phyloP scores from a whole-genome alignment of 2,113 vertebrate species.

The Kryptolebias marmoratus region DNA sequence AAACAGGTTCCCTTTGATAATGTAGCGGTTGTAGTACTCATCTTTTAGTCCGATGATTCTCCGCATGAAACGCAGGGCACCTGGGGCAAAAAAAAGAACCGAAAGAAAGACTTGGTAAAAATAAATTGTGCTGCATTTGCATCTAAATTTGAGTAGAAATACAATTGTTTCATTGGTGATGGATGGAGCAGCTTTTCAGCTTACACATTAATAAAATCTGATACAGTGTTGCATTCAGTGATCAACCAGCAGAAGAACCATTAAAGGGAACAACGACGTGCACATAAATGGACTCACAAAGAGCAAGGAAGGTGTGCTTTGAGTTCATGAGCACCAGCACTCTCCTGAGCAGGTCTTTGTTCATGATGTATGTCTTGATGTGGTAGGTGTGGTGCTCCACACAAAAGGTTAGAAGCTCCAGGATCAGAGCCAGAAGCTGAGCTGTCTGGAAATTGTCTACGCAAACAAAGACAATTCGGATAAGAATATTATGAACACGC shows the following conservation, averaged over 20 bases:
- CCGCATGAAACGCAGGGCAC: slow-evolving; percentile 98
- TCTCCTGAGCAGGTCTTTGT: slow-evolving; percentile 95
- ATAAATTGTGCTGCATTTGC: not conserved
- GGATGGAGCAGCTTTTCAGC: too few relatives aligned
- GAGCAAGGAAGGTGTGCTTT: slow-evolving; percentile 95
- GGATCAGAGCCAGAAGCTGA: slow-evolving; percentile 94
- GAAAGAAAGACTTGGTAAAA: too few relatives aligned
- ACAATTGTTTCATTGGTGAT: not conserved
- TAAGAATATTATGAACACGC: not conserved
- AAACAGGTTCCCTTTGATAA: slow-evolving; percentile 98
- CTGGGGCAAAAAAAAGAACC: slow-evolving; percentile 69
- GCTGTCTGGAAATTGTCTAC: slow-evolving; percentile 98
- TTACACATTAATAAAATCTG: too few relatives aligned
- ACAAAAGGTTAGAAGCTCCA: slow-evolving; percentile 96
- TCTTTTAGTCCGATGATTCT: slow-evolving; percentile 98
- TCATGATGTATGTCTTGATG: slow-evolving; percentile 99
- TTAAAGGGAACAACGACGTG: not conserved
- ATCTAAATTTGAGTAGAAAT: not conserved
- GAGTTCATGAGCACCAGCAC: slow-evolving; percentile 98
- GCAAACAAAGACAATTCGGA: not conserved
- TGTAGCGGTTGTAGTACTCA: slow-evolving; percentile 98
- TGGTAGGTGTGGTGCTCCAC: slow-evolving; percentile 98
- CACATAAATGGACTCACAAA: slow-evolving; percentile 88
- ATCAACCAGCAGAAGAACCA: not conserved
- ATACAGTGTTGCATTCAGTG: too few relatives aligned